phyloP scores from a whole-genome alignment of 2,888 invertebrate genomes.

The Penaeus monodon region DNA sequence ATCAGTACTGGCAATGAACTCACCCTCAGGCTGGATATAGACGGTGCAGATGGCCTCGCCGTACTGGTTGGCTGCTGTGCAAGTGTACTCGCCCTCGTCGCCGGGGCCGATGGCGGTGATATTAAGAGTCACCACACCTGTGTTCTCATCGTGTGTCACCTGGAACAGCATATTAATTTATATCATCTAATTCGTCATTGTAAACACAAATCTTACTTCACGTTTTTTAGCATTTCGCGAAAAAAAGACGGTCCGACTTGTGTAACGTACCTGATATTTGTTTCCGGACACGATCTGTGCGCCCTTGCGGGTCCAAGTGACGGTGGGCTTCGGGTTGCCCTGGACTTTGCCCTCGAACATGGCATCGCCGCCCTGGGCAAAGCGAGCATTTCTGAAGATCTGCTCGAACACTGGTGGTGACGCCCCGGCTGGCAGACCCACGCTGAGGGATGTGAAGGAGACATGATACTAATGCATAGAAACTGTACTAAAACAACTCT shows the following conservation, averaged over 20 bases:
- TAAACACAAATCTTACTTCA: neutral
- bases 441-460: slow-evolving; percentile 31
- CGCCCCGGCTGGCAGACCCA: slow-evolving; percentile 70
- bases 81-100: slow-evolving; percentile 96
- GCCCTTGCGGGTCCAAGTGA: slow-evolving; percentile 75
- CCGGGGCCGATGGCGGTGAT: slow-evolving; percentile 95
- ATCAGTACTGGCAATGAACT: neutral
- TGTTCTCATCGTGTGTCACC: slow-evolving; percentile 90
- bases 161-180: slow-evolving; percentile 69
- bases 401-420: slow-evolving; percentile 96
- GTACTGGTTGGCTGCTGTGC: slow-evolving; percentile 93
- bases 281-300: slow-evolving; percentile 46
- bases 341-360: slow-evolving; percentile 91
- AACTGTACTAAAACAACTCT: neutral
- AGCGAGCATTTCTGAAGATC: slow-evolving; percentile 93
- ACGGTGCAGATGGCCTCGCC: slow-evolving; percentile 97
- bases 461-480: neutral
- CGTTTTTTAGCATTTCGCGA: too few species aligned
- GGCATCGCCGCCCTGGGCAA: slow-evolving; percentile 94
- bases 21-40: slow-evolving; percentile 86
- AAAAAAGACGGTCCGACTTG: neutral
- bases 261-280: slow-evolving; percentile 59
- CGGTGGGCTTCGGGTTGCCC: slow-evolving; percentile 91
- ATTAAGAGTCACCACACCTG: slow-evolving; percentile 89
- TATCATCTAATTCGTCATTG: neutral